Conservation (phyloP, 1,140 invertebrate species). For the Choristoneura fumiferana region DNA sequence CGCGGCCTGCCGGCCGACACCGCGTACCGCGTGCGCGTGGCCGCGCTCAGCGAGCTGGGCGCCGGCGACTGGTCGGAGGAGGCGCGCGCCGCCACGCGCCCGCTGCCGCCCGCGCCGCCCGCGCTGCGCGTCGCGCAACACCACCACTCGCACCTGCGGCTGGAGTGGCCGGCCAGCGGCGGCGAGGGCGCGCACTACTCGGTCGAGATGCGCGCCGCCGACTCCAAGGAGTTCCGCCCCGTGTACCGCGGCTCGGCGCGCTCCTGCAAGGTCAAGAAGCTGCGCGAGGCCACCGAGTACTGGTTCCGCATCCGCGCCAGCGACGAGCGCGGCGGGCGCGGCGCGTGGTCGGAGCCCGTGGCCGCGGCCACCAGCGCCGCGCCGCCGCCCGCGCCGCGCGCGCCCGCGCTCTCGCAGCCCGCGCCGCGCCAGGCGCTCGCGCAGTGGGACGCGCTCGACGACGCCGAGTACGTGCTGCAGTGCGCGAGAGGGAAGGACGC, state of each 20-base stretch:
- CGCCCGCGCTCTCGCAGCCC: slow-evolving; percentile 79
- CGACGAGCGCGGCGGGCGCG: slow-evolving; percentile 88
- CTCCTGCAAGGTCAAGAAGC: slow-evolving; percentile 88
- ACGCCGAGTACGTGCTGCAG: slow-evolving; percentile 83
- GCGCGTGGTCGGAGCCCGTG: slow-evolving; percentile 85
- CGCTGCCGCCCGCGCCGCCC: slow-evolving; percentile 88
- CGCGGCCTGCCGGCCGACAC: slow-evolving; percentile 79
- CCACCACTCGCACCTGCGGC: slow-evolving; percentile 89
- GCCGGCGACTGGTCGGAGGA: slow-evolving; percentile 87
- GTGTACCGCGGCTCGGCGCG: slow-evolving; percentile 89
- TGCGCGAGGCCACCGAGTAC: slow-evolving; percentile 88
- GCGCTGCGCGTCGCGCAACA: slow-evolving; percentile 84
- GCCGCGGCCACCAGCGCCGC: slow-evolving; percentile 86
- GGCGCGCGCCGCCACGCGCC: slow-evolving; percentile 84
- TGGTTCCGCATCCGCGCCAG: slow-evolving; percentile 90
- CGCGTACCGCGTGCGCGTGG: slow-evolving; percentile 85
- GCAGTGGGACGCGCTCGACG: slow-evolving; percentile 77
- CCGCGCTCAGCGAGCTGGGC: slow-evolving; percentile 91
- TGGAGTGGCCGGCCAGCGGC: slow-evolving; percentile 89
- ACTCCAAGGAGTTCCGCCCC: slow-evolving; percentile 83
- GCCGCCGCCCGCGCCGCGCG: slow-evolving; percentile 87
- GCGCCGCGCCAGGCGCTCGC: slow-evolving; percentile 64
- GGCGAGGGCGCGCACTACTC: slow-evolving; percentile 87
- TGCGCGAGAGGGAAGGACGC: slow-evolving; percentile 80
- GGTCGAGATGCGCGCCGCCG: slow-evolving; percentile 86